phyloP scores from a whole-genome alignment of 2,113 vertebrate genomes.

The Promerops cafer region DNA sequence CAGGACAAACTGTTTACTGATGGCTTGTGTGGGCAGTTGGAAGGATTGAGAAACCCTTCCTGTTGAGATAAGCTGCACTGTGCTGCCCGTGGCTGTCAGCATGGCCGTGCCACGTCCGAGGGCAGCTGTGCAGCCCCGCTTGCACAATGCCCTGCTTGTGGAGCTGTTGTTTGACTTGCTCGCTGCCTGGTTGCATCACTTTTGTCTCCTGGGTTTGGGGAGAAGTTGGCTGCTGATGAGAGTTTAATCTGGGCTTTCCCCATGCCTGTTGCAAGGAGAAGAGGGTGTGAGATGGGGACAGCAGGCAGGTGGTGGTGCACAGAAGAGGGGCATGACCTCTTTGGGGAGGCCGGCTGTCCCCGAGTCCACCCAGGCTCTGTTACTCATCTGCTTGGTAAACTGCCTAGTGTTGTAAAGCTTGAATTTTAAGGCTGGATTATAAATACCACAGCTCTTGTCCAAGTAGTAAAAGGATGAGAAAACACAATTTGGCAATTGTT shows the following conservation, averaged over 20 bases:
- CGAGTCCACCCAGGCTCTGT: neutral
- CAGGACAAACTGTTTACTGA: neutral
- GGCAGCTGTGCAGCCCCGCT: constrained; percentile 2
- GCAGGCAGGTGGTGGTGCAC: neutral
- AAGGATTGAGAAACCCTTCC: constrained; percentile 6
- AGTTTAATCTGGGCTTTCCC: neutral
- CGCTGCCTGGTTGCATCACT: neutral
- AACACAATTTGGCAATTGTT: neutral
- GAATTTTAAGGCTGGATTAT: neutral
- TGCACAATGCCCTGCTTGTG: constrained; percentile 49
- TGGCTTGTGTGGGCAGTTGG: neutral
- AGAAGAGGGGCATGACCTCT: neutral
- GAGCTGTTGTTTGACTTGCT: neutral
- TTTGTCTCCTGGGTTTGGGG: neutral
- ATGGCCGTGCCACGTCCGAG: neutral
- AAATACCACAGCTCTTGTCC: neutral
- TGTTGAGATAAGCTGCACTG: neutral
- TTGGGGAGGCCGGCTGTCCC: neutral
- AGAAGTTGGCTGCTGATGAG: neutral
- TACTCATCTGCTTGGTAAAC: neutral
- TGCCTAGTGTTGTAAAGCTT: neutral
- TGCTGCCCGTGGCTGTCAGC: neutral
- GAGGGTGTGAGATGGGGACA: neutral
- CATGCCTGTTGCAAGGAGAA: neutral
- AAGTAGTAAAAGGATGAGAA: neutral